Conservation (phyloP, 2,888 invertebrate genomes). For the Osmoderma eremita region DNA sequence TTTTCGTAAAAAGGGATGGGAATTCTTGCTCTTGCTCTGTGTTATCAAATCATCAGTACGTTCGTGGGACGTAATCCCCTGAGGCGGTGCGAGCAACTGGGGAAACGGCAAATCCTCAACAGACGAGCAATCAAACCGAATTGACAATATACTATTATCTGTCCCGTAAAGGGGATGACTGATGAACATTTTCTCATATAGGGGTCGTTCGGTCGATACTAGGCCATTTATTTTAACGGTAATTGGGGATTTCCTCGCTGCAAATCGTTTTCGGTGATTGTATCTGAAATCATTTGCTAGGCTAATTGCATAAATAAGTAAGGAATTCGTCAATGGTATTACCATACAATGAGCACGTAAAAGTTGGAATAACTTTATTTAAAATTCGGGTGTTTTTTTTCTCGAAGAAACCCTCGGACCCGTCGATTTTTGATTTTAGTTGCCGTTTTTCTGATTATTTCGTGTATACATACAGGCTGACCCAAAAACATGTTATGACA, state of each 20-base stretch:
- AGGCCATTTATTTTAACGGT: slow-evolving; percentile 20
- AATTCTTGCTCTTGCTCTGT: slow-evolving; percentile 30
- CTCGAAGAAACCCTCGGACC: no score
- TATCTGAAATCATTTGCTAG: neutral
- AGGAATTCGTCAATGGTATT: no score
- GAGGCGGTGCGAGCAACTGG: neutral
- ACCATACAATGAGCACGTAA: no score
- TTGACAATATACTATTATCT: slow-evolving; percentile 44
- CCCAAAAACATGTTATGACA: no score
- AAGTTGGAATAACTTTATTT: no score
- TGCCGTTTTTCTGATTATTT: no score
- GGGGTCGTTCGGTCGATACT: neutral
- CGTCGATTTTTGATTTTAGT: no score
- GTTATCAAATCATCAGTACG: slow-evolving; percentile 41
- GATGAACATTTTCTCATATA: slow-evolving; percentile 38
- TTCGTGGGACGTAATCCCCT: slow-evolving; percentile 37
- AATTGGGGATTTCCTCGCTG: slow-evolving; percentile 18
- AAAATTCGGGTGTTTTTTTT: no score
- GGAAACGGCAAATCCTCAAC: slow-evolving; percentile 33
- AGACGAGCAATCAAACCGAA: slow-evolving; percentile 41
- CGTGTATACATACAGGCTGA: no score
- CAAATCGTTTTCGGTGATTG: neutral
- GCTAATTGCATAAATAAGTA: neutral
- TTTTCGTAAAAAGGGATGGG: neutral
- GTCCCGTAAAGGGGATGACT: slow-evolving; percentile 37